Conservation (phyloP, 2,113 vertebrate genomes). For the Cyanoramphus novaezelandiae region DNA sequence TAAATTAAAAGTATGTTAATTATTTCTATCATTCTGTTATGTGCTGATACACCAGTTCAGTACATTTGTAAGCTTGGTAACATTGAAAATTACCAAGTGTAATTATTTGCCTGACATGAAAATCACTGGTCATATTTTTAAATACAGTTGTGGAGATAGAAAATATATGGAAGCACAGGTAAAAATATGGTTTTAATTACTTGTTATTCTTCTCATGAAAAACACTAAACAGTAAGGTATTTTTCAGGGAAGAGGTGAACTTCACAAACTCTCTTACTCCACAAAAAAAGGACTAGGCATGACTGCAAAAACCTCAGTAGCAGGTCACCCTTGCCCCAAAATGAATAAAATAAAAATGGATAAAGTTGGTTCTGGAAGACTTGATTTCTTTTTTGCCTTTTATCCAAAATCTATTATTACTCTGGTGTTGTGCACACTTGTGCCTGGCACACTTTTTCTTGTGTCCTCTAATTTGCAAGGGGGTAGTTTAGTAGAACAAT, state of each 20-base stretch:
- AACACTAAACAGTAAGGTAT: neutral
- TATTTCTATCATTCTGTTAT: slow-evolving; percentile 60
- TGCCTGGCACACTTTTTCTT: neutral
- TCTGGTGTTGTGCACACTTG: neutral
- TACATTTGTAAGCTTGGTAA: slow-evolving; percentile 1
- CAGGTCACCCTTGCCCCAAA: neutral
- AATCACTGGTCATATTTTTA: slow-evolving; percentile 41
- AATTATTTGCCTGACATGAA: slow-evolving; percentile 57
- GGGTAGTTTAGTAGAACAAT: neutral
- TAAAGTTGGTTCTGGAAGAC: neutral
- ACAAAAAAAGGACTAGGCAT: neutral
- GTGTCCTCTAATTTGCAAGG: too few species aligned
- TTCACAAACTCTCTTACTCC: neutral
- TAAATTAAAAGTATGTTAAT: slow-evolving; percentile 62
- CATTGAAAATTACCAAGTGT: neutral
- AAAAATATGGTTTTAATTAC: slow-evolving; percentile 31
- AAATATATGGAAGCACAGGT: neutral
- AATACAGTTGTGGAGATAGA: neutral
- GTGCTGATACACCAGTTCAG: slow-evolving; percentile 45
- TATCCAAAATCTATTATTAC: neutral
- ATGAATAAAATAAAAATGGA: neutral
- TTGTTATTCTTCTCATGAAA: neutral
- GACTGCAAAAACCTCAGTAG: neutral
- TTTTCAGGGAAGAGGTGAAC: neutral
- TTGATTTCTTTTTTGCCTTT: neutral